A percentile compares a stretch with the other conserved stretches of the same genome.
These are phyloP conservation scores for Gymnorhina tibicen DNA, from an alignment of 2,113 vertebrate species.

Conservation along the genomic window DNA sequence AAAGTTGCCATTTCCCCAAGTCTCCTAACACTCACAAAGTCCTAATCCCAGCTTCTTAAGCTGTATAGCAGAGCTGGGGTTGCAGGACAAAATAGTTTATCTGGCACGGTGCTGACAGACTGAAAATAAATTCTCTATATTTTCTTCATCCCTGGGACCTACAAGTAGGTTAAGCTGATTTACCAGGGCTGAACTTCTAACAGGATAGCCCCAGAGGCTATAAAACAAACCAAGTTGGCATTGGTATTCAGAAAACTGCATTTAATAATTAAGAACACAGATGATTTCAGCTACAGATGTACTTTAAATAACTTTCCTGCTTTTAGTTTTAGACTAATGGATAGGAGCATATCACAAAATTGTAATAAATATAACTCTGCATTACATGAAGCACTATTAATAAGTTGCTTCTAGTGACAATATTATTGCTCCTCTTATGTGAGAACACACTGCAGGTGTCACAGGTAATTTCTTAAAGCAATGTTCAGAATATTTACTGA, in stretches of 20 bases:
- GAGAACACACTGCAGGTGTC: constrained; percentile 10
- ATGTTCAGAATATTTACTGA: neutral
- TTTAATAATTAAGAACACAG: neutral
- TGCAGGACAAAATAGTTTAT: constrained; percentile 40
- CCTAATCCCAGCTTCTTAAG: constrained; percentile 10
- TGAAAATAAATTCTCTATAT: neutral
- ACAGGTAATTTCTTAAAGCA: constrained; percentile 18
- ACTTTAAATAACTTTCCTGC: neutral
- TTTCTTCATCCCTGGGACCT: constrained; percentile 12
- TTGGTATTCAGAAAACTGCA: neutral
- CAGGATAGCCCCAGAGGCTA: neutral
- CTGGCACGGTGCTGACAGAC: neutral
- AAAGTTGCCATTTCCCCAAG: constrained; percentile 34
- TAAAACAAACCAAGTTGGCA: neutral
- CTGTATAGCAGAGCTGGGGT: neutral
- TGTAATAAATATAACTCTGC: neutral
- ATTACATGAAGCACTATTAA: neutral
- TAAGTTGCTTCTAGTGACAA: neutral
- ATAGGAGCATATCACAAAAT: neutral
- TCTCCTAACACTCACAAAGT: constrained; percentile 41
- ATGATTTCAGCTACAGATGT: neutral
- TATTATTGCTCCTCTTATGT: neutral
- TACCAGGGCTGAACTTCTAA: neutral
- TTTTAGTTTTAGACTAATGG: constrained; percentile 7
- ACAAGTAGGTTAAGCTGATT: constrained; percentile 9